Base-by-base conservation (phyloP, 2,888 invertebrate genomes). In the Podabrus alpinus region DNA sequence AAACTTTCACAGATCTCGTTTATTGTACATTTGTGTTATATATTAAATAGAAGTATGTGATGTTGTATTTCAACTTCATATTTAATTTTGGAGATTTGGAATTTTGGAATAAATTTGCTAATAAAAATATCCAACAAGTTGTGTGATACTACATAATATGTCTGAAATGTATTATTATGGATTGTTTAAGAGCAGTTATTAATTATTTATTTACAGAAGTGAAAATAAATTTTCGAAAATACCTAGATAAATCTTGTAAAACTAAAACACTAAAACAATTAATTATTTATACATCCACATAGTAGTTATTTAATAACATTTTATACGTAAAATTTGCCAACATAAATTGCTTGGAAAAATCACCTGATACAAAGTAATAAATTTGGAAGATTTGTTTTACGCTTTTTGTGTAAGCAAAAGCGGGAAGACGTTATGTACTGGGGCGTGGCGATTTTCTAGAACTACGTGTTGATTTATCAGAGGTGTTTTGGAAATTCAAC, bases 391-490 rank as follows among this genome's bases (percentile, higher is more conserved):
- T 77, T 78, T 78, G 77, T 78, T 78, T 78, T 75, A 77, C 73
- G 66, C 77, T 73, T 71, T 74, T 72, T 73, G 70, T 71, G 78
- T 75, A 78, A 77, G 70, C 72, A 69, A 60, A 60, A 59, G 69
- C 68, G 71, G 68, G 76, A 73, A 69, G 73, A 73, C 72, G 68
- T 74, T 67, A 73, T 66, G 66, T 25, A 66, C 15, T 66, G 72
- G 77, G 78, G 78, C 77, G 79, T 78, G 79, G 80, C 72, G 79
- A 77, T 79, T 79, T 79, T 78, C 79, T 79, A 72, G 67, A 61
- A 72, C 78, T 74, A 80, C 77, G 78, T 81, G 81, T 80, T 81
- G 81, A 81, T 81, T 81, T 81, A 81, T 81, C 77, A 78, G 59
- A 74, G 79, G 79, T 79, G 77, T 80, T 79, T 79, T 75, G 73